A percentile compares a stretch with the other conserved stretches of the same genome.
Evolutionary conservation across 2,113 vertebrate species (phyloP).

Genomic region (Pitta sordida): DNA sequence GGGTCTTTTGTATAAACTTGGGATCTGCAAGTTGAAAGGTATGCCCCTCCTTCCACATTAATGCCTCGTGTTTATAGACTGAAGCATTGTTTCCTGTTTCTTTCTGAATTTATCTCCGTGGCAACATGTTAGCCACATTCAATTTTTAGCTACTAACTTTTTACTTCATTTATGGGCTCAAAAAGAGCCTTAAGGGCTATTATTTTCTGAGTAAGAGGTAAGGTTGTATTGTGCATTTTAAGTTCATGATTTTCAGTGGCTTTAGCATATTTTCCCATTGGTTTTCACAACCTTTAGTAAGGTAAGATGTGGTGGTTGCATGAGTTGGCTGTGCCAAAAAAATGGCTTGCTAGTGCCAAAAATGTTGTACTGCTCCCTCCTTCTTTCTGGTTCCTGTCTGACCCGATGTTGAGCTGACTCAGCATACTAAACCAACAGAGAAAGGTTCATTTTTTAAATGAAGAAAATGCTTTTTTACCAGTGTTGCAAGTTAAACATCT

Average conservation of each 20-base stretch:
- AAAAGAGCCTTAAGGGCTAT: neutral
- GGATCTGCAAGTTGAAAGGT: neutral
- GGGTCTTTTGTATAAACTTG: neutral
- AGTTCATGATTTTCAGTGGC: neutral
- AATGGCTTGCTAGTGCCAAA: neutral
- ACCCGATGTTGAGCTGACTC: neutral
- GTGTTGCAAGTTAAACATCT: neutral
- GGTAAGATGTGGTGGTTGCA: neutral
- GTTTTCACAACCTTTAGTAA: constrained; percentile 8
- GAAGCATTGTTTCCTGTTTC: constrained; percentile 39
- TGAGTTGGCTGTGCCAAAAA: neutral
- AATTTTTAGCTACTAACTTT: constrained; percentile 11
- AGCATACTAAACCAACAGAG: neutral
- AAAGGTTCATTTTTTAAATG: neutral
- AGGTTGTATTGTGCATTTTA: neutral
- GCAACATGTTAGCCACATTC: neutral
- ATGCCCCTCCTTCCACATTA: constrained; percentile 25
- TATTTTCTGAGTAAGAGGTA: neutral
- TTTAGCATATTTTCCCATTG: neutral
- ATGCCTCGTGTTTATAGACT: constrained; percentile 5
- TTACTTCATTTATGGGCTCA: neutral
- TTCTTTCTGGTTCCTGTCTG: constrained; percentile 5
- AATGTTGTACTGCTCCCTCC: neutral
- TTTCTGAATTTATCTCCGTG: constrained; percentile 40
- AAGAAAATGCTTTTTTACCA: neutral